These are phyloP conservation scores for Cinclus cinclus DNA, from an alignment of 2,113 vertebrate genomes.

Conservation along the genomic window DNA sequence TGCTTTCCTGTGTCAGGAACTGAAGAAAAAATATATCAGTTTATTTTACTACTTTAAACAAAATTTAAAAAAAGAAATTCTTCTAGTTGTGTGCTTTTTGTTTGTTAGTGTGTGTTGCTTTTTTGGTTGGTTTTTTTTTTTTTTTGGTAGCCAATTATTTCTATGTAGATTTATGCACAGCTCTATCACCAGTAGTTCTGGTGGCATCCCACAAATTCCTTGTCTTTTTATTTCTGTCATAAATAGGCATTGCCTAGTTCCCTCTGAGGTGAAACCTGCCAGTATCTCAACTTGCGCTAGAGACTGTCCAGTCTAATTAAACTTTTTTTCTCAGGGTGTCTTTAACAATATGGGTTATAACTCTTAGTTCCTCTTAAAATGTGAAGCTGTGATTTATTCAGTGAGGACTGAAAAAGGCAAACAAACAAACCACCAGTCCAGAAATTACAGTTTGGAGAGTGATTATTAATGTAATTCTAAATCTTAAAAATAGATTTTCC, in stretches of 20 bases:
- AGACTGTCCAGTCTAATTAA: background rate
- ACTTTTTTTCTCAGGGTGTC: background rate
- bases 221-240: background rate
- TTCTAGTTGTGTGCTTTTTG: background rate
- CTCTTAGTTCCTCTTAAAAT: background rate
- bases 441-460: background rate
- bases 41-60: background rate
- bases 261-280: background rate
- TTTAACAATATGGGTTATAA: background rate
- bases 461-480: background rate
- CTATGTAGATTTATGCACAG: background rate
- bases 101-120: background rate
- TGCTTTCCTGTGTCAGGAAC: background rate
- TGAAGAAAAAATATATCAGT: background rate
- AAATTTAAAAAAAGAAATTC: background rate
- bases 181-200: background rate
- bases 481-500: background rate
- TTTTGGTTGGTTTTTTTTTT: rapidly evolving
- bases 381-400: background rate
- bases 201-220: background rate
- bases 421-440: background rate
- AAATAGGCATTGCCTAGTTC: background rate
- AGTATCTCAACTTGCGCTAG: background rate
- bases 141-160: background rate
- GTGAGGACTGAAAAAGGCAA: background rate